Evolutionary conservation across 2,113 vertebrate genomes (phyloP), one percentile per base, ranked within the genome.

Genomic region (Solea senegalensis): DNA sequence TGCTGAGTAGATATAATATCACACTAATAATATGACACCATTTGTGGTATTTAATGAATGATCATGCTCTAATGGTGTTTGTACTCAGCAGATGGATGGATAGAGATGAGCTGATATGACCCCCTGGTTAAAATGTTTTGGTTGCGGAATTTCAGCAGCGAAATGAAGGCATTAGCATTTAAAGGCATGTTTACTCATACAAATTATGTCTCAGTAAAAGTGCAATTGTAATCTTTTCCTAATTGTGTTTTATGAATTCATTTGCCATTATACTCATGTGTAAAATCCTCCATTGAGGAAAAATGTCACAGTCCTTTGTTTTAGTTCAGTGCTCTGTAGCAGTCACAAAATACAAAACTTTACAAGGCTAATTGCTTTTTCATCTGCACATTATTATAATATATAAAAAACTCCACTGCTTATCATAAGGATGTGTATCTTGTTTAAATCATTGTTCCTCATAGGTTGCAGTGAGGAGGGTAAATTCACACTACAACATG

Each of bases 1-100:
- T 65, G 55, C 65, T 14, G 50, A 54, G 51, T 65, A 51, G 71
- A 67, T 21, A 9, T 21, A 21, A 53, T 49, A 56, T 56, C 11
- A 51, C 39, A n/a, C 50, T 65, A 70, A 74, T 70, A 65, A 81
- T 57, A 12, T 6, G 45, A 60, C 54, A 21, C 41, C 13, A 46
- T 58, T 41, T 51, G 1, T 70, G 21, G 21, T 49, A 50, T 61
- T 27, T 61, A 39, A 49, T 48, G 45, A 54, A 60, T 56, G 28
- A 78, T 64, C 12, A 52, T 44, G 49, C 10, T 40, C 9, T 48
- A 46, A 54, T 27, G 65, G 13, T 40, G 28, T 57, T 74, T 63
- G 56, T 9, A n/a, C 49, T 51, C 7, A 48, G 12, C 5, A 15
- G n/a, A 54, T 27, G 10, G 7, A 69, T 60, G 9, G 14, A 41